Percentiles rank a stretch among this genome's conserved stretches.
phyloP scores from a whole-genome alignment of 2,113 vertebrate genomes.

The Semicossyphus pulcher region DNA sequence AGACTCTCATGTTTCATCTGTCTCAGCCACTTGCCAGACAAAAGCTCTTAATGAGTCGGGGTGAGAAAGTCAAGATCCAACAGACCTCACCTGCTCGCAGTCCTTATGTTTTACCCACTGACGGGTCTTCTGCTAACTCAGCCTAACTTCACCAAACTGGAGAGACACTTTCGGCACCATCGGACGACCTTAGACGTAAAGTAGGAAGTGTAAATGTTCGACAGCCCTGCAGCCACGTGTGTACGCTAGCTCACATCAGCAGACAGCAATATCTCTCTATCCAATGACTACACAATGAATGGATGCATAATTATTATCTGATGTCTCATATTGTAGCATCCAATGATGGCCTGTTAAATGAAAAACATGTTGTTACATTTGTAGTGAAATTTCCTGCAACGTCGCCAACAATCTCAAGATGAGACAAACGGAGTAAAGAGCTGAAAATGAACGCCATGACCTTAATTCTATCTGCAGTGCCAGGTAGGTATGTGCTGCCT shows the following conservation, averaged over 20 bases:
- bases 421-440: slow-evolving; percentile 30
- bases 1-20: slow-evolving; percentile 69
- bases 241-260: slow-evolving; percentile 33
- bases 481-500: slow-evolving; percentile 57
- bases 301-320: slow-evolving; percentile 29
- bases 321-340: slow-evolving; percentile 26
- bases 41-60: slow-evolving; percentile 57
- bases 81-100: slow-evolving; percentile 43
- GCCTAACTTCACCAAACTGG: slow-evolving; percentile 25
- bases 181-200: slow-evolving; percentile 36
- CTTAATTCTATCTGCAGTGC: slow-evolving; percentile 41
- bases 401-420: slow-evolving; percentile 19
- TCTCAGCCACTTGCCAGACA: slow-evolving; percentile 47
- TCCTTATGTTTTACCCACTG: slow-evolving; percentile 49
- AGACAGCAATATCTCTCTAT: slow-evolving; percentile 25
- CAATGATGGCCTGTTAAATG: no score
- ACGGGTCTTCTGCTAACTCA: slow-evolving; percentile 20
- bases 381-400: not conserved
- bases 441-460: slow-evolving; percentile 25
- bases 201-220: slow-evolving; percentile 28
- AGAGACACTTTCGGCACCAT: slow-evolving; percentile 19
- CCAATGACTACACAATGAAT: slow-evolving; percentile 47
- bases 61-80: slow-evolving; percentile 50
- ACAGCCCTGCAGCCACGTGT: slow-evolving; percentile 23
- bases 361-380: no score